phyloP scores from a whole-genome alignment of 2,888 invertebrate genomes.

The Aplocera efformata region DNA sequence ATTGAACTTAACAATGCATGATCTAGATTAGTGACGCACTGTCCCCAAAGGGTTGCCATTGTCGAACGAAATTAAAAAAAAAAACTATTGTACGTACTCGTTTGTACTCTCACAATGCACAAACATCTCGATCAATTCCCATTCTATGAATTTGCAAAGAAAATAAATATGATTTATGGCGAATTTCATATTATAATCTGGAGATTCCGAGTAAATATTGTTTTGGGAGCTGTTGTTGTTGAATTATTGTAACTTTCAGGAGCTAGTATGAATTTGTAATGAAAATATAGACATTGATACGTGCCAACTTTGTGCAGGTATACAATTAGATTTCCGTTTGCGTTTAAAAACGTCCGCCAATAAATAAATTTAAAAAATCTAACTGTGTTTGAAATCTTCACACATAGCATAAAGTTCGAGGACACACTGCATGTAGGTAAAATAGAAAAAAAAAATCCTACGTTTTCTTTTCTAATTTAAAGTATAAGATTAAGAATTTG shows the following conservation, averaged over 20 bases:
- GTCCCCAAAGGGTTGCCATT: slow-evolving; percentile 64
- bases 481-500: no score
- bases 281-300: slow-evolving; percentile 21
- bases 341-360: no score
- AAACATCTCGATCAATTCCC: slow-evolving; percentile 33
- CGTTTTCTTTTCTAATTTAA: no score
- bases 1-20: slow-evolving; percentile 51
- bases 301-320: no score
- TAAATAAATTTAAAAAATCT: no score
- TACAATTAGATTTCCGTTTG: no score
- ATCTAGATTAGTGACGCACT: slow-evolving; percentile 69
- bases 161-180: slow-evolving; percentile 53
- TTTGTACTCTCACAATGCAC: slow-evolving; percentile 37
- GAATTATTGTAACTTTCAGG: slow-evolving; percentile 14
- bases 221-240: neutral
- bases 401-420: no score
- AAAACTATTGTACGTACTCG: no score
- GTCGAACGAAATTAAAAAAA: slow-evolving; percentile 27
- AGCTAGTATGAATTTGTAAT: slow-evolving; percentile 14
- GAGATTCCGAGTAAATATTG: slow-evolving; percentile 1
- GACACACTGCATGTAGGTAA: no score
- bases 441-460: no score
- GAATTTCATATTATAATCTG: slow-evolving; percentile 13
- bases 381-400: no score
- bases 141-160: slow-evolving; percentile 55